Conservation (phyloP, 2,888 invertebrate genomes). For the Tortrix viridana region DNA sequence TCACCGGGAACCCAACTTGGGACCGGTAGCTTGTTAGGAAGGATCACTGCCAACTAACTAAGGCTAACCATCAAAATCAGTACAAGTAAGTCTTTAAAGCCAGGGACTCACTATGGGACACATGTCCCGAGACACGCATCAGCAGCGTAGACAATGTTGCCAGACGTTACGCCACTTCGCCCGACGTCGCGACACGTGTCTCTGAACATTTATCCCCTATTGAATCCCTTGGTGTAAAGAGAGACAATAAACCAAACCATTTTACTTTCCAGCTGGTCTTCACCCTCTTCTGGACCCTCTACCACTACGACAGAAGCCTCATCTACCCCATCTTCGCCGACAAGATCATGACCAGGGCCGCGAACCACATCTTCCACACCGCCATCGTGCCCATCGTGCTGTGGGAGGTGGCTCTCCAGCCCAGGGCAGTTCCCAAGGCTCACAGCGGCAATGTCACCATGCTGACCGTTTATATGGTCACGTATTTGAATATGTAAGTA, state of each 20-base stretch:
- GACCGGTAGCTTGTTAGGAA: too few relatives aligned
- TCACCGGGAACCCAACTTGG: too few relatives aligned
- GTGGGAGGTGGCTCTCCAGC: constrained; percentile 60
- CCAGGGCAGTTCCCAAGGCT: constrained; percentile 55
- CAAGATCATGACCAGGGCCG: constrained; percentile 50
- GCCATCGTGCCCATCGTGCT: constrained; percentile 60
- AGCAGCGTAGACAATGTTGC: too few relatives aligned
- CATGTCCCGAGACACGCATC: too few relatives aligned
- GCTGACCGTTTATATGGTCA: constrained; percentile 49
- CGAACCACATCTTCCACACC: constrained; percentile 72
- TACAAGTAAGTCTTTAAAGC: too few relatives aligned
- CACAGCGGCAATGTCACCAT: constrained; percentile 58
- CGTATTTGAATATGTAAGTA: constrained; percentile 70
- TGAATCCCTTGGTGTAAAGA: too few relatives aligned
- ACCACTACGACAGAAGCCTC: constrained; percentile 57
- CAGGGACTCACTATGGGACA: too few relatives aligned
- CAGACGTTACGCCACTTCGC: too few relatives aligned
- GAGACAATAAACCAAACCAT: background rate
- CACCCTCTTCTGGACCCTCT: constrained; percentile 67
- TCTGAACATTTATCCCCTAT: too few relatives aligned
- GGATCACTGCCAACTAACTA: too few relatives aligned
- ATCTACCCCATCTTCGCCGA: constrained; percentile 63
- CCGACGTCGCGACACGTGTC: too few relatives aligned
- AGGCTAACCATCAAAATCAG: too few relatives aligned
- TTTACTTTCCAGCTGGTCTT: constrained; percentile 58